phyloP scores from a whole-genome alignment of 2,113 vertebrate species.

The Ictalurus punctatus region DNA sequence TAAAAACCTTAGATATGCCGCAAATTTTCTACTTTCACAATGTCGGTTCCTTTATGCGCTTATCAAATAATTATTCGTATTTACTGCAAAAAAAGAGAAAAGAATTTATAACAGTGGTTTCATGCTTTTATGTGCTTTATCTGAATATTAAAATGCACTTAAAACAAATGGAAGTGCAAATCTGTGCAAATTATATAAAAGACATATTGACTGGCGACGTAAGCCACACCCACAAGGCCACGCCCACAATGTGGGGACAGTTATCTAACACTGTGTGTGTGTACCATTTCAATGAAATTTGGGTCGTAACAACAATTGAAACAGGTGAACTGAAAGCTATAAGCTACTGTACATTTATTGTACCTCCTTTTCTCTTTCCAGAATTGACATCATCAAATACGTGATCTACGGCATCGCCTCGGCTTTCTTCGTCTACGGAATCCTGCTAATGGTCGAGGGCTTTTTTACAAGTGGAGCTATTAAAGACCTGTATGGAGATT shows the following conservation, averaged over 20 bases:
- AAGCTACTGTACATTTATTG: background rate
- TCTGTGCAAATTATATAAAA: background rate
- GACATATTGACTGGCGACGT: background rate
- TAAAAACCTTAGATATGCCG: background rate
- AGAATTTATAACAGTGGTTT: background rate
- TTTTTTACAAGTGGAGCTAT: constrained; percentile 99
- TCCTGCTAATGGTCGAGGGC: constrained; percentile 98
- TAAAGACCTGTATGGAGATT: constrained; percentile 97
- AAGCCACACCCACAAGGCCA: background rate
- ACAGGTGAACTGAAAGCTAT: background rate
- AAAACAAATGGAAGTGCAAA: background rate
- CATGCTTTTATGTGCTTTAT: background rate
- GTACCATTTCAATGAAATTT: background rate
- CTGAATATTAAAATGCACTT: background rate
- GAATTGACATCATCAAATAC: constrained; percentile 98
- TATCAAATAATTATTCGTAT: background rate
- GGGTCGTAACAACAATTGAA: background rate
- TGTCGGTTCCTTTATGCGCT: background rate
- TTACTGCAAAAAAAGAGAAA: background rate
- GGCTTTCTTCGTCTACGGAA: constrained; percentile 97
- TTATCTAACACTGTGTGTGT: background rate
- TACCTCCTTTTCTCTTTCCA: constrained; percentile 57
- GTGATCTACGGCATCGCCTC: constrained; percentile 97
- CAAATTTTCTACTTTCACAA: background rate
- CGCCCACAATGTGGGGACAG: background rate